Evolutionary conservation across 2,113 vertebrate species (phyloP).

Genomic region (Glareola pratincola): DNA sequence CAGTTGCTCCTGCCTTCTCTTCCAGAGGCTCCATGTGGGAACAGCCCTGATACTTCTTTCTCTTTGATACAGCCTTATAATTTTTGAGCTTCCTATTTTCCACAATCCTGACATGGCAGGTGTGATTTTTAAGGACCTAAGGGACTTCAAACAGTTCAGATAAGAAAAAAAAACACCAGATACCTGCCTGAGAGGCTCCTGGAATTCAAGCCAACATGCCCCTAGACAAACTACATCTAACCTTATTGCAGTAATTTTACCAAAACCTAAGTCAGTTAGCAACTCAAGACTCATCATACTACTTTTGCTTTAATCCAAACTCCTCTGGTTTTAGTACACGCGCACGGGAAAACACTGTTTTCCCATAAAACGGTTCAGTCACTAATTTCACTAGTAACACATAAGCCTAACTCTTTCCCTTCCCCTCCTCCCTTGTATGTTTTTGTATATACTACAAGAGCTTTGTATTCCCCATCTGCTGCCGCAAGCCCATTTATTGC

Average conservation of each 20-base stretch:
- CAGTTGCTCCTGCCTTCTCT: neutral
- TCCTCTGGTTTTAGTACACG: neutral
- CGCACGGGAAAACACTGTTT: neutral
- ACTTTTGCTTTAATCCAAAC: neutral
- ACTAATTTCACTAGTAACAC: neutral
- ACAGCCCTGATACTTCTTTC: neutral
- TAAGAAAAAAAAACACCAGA: neutral
- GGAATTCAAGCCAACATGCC: neutral
- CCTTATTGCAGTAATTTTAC: neutral
- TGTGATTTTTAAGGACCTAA: neutral
- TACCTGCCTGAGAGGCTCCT: neutral
- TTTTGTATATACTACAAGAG: neutral
- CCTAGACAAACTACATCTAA: neutral
- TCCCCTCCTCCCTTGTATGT: neutral
- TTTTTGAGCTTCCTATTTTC: neutral
- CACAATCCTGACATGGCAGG: neutral
- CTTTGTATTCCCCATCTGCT: neutral
- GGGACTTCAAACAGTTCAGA: neutral
- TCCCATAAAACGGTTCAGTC: neutral
- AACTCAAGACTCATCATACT: neutral
- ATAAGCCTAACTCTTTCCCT: neutral
- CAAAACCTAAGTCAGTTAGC: neutral
- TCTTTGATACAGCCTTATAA: neutral
- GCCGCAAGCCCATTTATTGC: neutral
- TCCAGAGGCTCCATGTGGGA: neutral